Evolutionary conservation across 2,888 invertebrate genomes (phyloP), one percentile per base, ranked within the genome.

Genomic region (Meloe dianella): DNA sequence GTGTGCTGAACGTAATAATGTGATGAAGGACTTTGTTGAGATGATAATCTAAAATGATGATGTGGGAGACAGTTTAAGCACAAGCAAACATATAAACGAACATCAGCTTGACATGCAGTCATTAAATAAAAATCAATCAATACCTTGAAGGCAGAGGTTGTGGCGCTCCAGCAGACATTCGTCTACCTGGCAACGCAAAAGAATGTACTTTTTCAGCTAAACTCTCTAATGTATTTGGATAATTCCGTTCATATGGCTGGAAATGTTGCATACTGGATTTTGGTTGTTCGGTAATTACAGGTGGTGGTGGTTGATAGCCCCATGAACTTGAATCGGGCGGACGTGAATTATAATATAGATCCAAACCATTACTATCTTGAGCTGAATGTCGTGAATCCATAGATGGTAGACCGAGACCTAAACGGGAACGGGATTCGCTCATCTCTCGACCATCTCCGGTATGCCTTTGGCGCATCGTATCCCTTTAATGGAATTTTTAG

Each of bases 141-240:
- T 75, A 83, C 83, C 83, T 78, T 63, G 83, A 74, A 47, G 82
- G 80, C 67, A 86, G 79, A 3, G 87, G 85, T 73, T 87, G 87
- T 73, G n/a, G n/a, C n/a, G 85, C 86, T n/a, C 90, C 90, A 22
- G 90, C 89, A n/a, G 90, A 90, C 89, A 91, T 89, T 69, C 91
- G 86, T 60, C 90, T 82, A 66, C 84, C 83, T 67, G 85, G 85
- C 68, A 88, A 85, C 5, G 86, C 86, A 84, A 94, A 95, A 63
- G 95, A 92, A 83, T 96, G 96, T 64, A 96, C 95, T 85, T 95
- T 95, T 83, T 96, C 96, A 6, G 96, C 95, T 63, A 96, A 87
- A 78, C 95, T 95, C 82, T 96, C 96, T 73, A 96, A 84, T 0
- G 96, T 96, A 81, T 95, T 95, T 2, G 94, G 93, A 81, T 93